phyloP scores from a whole-genome alignment of 1,140 invertebrate species.

The Anastrepha obliqua region DNA sequence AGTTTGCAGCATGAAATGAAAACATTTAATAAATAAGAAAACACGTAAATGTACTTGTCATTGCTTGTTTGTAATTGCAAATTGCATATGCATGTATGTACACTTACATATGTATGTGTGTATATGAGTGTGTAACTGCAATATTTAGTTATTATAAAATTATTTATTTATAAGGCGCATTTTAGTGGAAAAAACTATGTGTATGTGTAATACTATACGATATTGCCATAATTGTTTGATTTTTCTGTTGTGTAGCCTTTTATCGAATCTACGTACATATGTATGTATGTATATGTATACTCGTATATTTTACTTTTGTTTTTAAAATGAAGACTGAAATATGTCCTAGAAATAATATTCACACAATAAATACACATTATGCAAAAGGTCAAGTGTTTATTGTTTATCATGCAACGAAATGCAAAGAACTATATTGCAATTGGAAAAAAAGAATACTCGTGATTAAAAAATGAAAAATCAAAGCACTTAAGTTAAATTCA shows the following conservation, averaged over 20 bases:
- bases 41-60: no score
- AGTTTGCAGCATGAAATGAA: no score
- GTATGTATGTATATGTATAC: not conserved
- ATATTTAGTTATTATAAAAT: slow-evolving; percentile 43
- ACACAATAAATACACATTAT: not conserved
- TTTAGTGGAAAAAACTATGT: slow-evolving; percentile 18
- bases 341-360: slow-evolving; percentile 55
- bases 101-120: not conserved
- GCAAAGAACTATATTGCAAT: not conserved
- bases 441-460: not conserved
- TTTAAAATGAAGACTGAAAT: slow-evolving; percentile 58
- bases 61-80: no score
- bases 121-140: slow-evolving; percentile 33
- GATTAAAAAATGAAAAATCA: no score
- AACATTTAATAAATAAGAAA: no score
- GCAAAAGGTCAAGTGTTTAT: not conserved
- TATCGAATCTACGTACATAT: not conserved
- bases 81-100: not conserved
- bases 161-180: slow-evolving; percentile 28
- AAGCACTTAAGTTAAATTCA: no score
- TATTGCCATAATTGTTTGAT: slow-evolving; percentile 56
- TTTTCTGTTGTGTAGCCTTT: slow-evolving; percentile 11
- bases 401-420: not conserved
- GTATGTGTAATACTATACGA: slow-evolving; percentile 48
- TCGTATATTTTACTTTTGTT: slow-evolving; percentile 21